These are phyloP conservation scores for Notospermus geniculatus DNA, from an alignment of 1,140 invertebrate genomes.

Conservation along the genomic window DNA sequence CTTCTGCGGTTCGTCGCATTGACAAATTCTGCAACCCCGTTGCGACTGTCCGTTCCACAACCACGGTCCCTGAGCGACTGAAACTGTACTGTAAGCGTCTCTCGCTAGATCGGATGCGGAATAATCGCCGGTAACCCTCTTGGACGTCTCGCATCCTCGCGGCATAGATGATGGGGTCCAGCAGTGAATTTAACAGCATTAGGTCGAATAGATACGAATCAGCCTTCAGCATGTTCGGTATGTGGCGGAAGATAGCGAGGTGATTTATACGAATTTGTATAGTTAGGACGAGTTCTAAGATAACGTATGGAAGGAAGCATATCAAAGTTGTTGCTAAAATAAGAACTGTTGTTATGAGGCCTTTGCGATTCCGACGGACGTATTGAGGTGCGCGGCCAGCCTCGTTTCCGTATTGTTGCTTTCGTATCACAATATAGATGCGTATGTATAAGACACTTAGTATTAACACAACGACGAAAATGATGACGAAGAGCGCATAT, in stretches of 20 bases:
- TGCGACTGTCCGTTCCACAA: too few species aligned
- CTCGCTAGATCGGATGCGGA: neutral
- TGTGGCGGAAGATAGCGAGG: constrained; percentile 18
- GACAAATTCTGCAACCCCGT: too few species aligned
- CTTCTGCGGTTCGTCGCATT: too few species aligned
- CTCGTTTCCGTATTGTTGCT: too few species aligned
- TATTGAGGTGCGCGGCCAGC: constrained; percentile 10
- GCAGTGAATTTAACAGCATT: constrained; percentile 65
- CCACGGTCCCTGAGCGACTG: too few species aligned
- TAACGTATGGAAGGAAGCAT: constrained; percentile 66
- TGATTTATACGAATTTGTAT: constrained; percentile 30
- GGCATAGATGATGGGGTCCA: constrained; percentile 71
- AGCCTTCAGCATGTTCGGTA: constrained; percentile 21
- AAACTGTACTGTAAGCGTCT: too few species aligned
- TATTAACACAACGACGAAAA: constrained; percentile 54
- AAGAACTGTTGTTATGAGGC: constrained; percentile 66
- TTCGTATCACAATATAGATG: constrained; percentile 32
- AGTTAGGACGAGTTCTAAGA: constrained; percentile 39
- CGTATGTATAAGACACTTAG: constrained; percentile 35
- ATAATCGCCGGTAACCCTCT: constrained; percentile 29
- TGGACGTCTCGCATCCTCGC: constrained; percentile 64
- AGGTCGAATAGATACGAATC: constrained; percentile 47
- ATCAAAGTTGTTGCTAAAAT: constrained; percentile 68
- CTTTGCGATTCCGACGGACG: constrained; percentile 60
- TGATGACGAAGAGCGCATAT: constrained; percentile 44